phyloP scores from a whole-genome alignment of 2,888 invertebrate genomes.

The Drosophila yooni region DNA sequence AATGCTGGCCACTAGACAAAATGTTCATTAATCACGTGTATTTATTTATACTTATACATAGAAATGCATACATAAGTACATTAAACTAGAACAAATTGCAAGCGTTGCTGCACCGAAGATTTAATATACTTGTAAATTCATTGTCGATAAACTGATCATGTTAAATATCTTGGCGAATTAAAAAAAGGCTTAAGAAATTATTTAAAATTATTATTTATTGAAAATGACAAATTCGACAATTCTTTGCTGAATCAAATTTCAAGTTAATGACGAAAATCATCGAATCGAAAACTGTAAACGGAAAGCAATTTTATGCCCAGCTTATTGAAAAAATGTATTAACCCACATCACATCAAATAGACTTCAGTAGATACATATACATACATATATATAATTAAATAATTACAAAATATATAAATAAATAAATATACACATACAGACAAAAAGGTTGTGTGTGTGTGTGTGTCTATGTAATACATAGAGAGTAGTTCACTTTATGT shows the following conservation, averaged over 20 bases:
- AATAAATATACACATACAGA: not conserved
- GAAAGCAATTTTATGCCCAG: not conserved
- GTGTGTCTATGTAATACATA: constrained; percentile 18
- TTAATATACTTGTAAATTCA: not conserved
- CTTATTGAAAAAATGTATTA: not conserved
- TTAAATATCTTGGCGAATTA: not conserved
- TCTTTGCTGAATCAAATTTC: not conserved
- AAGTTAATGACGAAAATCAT: not conserved
- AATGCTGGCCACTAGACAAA: constrained; percentile 25
- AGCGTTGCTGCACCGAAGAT: not conserved
- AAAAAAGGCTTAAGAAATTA: not conserved
- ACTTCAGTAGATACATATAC: not conserved
- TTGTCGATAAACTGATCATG: not conserved
- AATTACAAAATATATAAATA: constrained; percentile 18
- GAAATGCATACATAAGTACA: constrained; percentile 19
- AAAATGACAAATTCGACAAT: not conserved
- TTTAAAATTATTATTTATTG: no score
- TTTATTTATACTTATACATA: constrained; percentile 19
- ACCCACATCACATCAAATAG: not conserved
- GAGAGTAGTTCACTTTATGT: constrained; percentile 31
- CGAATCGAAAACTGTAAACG: not conserved
- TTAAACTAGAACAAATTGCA: constrained; percentile 11
- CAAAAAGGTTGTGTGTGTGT: constrained; percentile 11
- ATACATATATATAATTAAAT: constrained; percentile 7
- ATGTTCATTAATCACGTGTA: constrained; percentile 12